Base-by-base conservation (phyloP, 2,888 invertebrate genomes). In the Leucania comma region DNA sequence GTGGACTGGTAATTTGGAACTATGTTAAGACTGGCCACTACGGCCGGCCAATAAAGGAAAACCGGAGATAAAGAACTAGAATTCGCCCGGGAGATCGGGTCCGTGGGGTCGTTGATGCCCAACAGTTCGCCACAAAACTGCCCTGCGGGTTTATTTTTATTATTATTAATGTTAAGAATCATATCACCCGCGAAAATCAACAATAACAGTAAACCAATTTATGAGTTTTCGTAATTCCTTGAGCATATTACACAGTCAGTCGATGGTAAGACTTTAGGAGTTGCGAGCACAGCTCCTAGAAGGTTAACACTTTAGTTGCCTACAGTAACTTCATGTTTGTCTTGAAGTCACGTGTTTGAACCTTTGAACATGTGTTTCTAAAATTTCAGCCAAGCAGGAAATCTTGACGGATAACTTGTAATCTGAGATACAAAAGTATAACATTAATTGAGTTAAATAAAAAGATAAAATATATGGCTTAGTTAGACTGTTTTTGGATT, bases 141-240 rank as follows among this genome's bases (percentile, higher is more conserved):
- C n/a, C n/a, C n/a, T n/a, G n/a, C n/a, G n/a, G n/a, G n/a, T n/a
- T n/a, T n/a, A n/a, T n/a, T n/a, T n/a, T n/a, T n/a, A n/a, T n/a
- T n/a, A n/a, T n/a, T n/a, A n/a, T 42, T 14, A 14, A 42, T 14
- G 14, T 38, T 38, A 38, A 2, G 14, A 32, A 32, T 8, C 5
- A 8, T 6, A 8, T 8, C 32, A 32, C 26, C 20, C 4, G 50
- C 1, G n/a, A 50, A 26, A n/a, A 26, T 5, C 14, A 56, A 46
- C n/a, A 32, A 5, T 46, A 51, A 32, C 32, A 12, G 35, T 53
- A 46, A 60, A 46, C 26, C 12, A 60, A 26, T 42, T 32, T 46
- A 35, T 46, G 46, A 60, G n/a, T 57, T 75, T 58, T 38, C 20
- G 26, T 42, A 50, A 59, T 59, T 68, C 58, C 26, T 53, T 22